Conservation (phyloP, 2,113 vertebrate species). For the Alces alces region DNA sequence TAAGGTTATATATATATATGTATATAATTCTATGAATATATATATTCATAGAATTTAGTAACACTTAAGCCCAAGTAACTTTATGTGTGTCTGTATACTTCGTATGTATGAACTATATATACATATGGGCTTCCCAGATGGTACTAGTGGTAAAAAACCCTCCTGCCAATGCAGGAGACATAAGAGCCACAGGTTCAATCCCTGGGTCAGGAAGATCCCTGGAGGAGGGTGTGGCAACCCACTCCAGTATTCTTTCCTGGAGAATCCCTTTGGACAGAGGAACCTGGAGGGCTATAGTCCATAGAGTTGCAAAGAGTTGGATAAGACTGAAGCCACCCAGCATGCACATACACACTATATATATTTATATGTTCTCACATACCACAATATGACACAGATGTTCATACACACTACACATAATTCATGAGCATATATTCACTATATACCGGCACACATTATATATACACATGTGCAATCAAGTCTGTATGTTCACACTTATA, state of each 20-base stretch:
- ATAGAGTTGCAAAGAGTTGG: neutral
- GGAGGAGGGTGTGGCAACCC: neutral
- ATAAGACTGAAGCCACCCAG: neutral
- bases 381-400: neutral
- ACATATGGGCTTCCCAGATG: neutral
- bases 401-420: too few species aligned
- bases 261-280: neutral
- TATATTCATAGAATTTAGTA: neutral
- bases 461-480: neutral
- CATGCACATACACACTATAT: accelerated
- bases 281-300: neutral
- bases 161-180: neutral
- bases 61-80: neutral
- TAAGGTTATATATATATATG: neutral
- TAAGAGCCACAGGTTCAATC: neutral
- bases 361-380: neutral
- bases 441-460: accelerated
- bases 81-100: neutral
- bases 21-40: neutral
- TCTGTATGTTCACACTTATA: neutral
- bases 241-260: neutral
- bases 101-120: neutral
- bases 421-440: neutral
- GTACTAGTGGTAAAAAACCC: neutral
- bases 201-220: neutral